Conservation (phyloP, 2,888 invertebrate species). For the Hemithea aestivaria region DNA sequence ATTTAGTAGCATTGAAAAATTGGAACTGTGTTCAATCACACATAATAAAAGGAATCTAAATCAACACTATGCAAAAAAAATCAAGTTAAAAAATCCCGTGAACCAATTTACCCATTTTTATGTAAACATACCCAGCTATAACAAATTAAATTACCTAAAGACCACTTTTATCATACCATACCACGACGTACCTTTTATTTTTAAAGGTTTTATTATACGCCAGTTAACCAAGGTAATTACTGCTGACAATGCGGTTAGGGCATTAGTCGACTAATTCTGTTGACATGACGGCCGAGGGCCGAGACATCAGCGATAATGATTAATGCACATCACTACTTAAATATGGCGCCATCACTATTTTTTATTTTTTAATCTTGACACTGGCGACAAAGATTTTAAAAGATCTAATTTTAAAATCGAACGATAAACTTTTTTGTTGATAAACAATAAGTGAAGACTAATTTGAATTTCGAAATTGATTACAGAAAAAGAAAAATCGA, state of each 20-base stretch:
- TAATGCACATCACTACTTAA: slow-evolving; percentile 38
- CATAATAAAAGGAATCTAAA: no score
- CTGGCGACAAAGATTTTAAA: slow-evolving; percentile 33
- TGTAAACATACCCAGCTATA: no score
- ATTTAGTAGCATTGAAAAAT: no score
- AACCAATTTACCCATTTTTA: no score
- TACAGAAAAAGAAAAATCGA: no score
- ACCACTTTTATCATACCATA: neutral
- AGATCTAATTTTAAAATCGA: slow-evolving; percentile 1
- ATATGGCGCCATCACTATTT: slow-evolving; percentile 43
- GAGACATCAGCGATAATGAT: slow-evolving; percentile 40
- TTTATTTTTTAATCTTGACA: slow-evolving; percentile 41
- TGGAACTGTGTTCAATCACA: no score
- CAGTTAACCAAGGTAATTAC: slow-evolving; percentile 45
- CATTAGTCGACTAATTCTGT: slow-evolving; percentile 47
- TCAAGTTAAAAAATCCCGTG: no score
- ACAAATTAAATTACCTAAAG: slow-evolving; percentile 16
- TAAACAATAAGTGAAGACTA: no score
- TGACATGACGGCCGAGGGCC: slow-evolving; percentile 39
- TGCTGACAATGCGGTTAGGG: slow-evolving; percentile 48
- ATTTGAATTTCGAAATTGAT: no score
- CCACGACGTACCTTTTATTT: slow-evolving; percentile 26
- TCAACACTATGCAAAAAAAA: no score
- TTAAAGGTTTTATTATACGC: slow-evolving; percentile 26
- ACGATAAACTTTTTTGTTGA: no score